Evolutionary conservation across 2,888 invertebrate genomes (phyloP).

Genomic region (Laothoe populi): DNA sequence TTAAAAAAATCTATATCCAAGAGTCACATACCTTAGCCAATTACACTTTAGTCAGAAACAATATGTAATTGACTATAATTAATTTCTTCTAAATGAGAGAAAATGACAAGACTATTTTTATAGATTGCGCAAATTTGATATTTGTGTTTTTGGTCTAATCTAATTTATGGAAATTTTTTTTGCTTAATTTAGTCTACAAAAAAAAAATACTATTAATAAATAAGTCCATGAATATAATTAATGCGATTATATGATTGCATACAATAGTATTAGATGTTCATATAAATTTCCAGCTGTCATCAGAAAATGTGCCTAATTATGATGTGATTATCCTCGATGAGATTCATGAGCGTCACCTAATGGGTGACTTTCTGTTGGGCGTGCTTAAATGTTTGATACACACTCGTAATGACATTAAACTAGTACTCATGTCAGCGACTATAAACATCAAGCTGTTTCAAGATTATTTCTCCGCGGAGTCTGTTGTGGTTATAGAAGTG

Average conservation of each 20-base stretch:
- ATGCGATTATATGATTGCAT: not conserved
- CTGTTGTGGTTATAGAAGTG: conserved; percentile 92
- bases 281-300: conserved; percentile 87
- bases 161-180: too few relatives aligned
- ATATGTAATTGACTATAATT: too few relatives aligned
- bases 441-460: conserved; percentile 98
- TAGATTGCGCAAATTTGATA: too few relatives aligned
- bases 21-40: too few relatives aligned
- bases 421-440: conserved; percentile 99
- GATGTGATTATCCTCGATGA: conserved; percentile 98
- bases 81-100: too few relatives aligned
- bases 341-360: conserved; percentile 97
- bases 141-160: too few relatives aligned
- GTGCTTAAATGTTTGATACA: conserved; percentile 96
- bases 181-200: too few relatives aligned
- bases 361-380: conserved; percentile 97
- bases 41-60: too few relatives aligned
- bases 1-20: too few relatives aligned
- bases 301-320: conserved; percentile 93
- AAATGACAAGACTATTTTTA: too few relatives aligned
- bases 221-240: too few relatives aligned
- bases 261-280: not conserved
- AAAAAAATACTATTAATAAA: too few relatives aligned
- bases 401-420: conserved; percentile 91
- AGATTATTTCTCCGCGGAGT: conserved; percentile 92